Evolutionary conservation across 2,888 invertebrate species (phyloP).

Genomic region (Drosophila tripunctata): DNA sequence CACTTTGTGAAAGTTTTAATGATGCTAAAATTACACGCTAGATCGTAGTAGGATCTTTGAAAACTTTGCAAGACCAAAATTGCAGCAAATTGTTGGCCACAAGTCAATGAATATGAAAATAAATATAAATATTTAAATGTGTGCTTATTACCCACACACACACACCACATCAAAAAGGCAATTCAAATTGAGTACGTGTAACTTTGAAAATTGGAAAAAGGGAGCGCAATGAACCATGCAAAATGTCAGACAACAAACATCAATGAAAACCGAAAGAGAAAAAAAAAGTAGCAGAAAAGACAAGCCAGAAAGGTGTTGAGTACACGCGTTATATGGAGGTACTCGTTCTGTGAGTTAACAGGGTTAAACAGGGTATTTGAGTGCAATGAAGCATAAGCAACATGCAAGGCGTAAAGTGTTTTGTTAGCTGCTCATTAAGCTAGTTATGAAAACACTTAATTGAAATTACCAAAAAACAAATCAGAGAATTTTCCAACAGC

Average conservation of each 20-base stretch:
- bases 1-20: constrained; percentile 51
- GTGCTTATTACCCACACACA: constrained; percentile 45
- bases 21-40: constrained; percentile 26
- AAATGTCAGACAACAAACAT: constrained; percentile 63
- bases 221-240: constrained; percentile 67
- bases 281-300: constrained; percentile 1
- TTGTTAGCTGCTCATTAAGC: constrained; percentile 46
- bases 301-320: constrained; percentile 62
- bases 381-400: constrained; percentile 55
- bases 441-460: constrained; percentile 47
- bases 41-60: constrained; percentile 8
- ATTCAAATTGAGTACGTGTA: not conserved
- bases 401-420: constrained; percentile 8
- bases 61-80: constrained; percentile 48
- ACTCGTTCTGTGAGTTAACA: constrained; percentile 3
- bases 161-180: constrained; percentile 21
- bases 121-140: constrained; percentile 14
- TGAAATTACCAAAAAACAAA: constrained; percentile 40
- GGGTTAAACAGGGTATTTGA: constrained; percentile 11
- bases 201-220: constrained; percentile 4
- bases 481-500: constrained; percentile 1
- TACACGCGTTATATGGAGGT: constrained; percentile 58
- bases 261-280: constrained; percentile 37
- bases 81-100: constrained; percentile 45
- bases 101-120: constrained; percentile 15